Evolutionary conservation across 2,888 invertebrate genomes (phyloP).

Genomic region (Perithous albicinctus): DNA sequence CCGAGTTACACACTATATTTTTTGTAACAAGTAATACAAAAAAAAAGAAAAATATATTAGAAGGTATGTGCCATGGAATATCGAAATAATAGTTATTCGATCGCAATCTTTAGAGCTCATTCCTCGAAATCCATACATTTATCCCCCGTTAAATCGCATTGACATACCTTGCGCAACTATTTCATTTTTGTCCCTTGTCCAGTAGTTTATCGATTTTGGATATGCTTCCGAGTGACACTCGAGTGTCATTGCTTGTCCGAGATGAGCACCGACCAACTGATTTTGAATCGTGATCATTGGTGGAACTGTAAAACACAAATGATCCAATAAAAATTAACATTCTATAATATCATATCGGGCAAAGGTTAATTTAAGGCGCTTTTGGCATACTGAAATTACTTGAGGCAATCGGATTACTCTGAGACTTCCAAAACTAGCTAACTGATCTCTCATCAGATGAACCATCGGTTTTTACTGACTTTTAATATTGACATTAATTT

Average conservation of each 20-base stretch:
- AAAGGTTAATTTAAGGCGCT: neutral
- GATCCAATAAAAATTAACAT: conserved; percentile 2
- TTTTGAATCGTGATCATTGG: conserved; percentile 87
- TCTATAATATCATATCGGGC: conserved; percentile 1
- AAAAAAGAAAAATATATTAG: too few relatives aligned
- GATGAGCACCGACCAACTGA: conserved; percentile 86
- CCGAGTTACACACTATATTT: too few relatives aligned
- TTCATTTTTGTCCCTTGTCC: conserved; percentile 86
- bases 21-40: too few relatives aligned
- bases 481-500: neutral
- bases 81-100: too few relatives aligned
- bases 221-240: conserved; percentile 87
- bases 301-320: conserved; percentile 83
- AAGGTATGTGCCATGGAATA: too few relatives aligned
- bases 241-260: conserved; percentile 85
- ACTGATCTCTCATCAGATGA: neutral
- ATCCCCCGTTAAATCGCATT: neutral
- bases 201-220: conserved; percentile 87
- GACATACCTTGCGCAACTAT: conserved; percentile 85
- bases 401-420: conserved; percentile 30
- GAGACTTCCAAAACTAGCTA: neutral
- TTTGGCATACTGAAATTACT: neutral
- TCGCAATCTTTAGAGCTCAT: too few relatives aligned
- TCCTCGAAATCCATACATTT: too few relatives aligned
- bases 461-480: neutral